Evolutionary conservation across 2,888 invertebrate species (phyloP).

Genomic region (Hesperia comma): DNA sequence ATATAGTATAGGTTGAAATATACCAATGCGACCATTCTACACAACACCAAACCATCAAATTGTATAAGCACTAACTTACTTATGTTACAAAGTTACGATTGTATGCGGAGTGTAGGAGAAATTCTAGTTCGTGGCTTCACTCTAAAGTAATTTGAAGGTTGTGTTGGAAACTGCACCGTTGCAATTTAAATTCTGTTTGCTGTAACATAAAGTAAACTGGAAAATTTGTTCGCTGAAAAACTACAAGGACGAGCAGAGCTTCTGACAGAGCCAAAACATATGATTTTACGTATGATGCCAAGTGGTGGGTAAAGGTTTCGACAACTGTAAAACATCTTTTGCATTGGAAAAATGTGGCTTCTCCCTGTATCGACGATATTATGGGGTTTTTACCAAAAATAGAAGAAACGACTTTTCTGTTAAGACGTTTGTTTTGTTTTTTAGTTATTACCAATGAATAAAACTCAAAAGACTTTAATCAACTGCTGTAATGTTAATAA

Average conservation of each 20-base stretch:
- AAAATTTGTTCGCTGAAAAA: constrained; percentile 24
- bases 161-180: constrained; percentile 30
- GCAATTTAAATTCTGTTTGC: constrained; percentile 35
- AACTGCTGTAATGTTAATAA: too few species aligned
- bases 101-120: constrained; percentile 26
- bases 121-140: constrained; percentile 33
- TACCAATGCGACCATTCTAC: too few species aligned
- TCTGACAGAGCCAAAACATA: not conserved
- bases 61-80: constrained; percentile 38
- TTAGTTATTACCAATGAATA: too few species aligned
- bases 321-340: too few species aligned
- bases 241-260: constrained; percentile 8
- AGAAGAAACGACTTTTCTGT: too few species aligned
- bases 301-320: too few species aligned
- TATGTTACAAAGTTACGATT: constrained; percentile 33
- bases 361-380: too few species aligned
- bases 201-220: constrained; percentile 26
- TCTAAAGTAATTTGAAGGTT: constrained; percentile 35
- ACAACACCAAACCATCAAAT: constrained; percentile 9
- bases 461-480: too few species aligned
- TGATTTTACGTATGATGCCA: not conserved
- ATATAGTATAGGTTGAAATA: too few species aligned
- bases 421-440: too few species aligned
- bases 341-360: too few species aligned
- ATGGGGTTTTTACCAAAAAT: too few species aligned